A percentile compares a stretch with the other conserved stretches of the same genome.
Evolutionary conservation across 2,888 invertebrate species (phyloP).

Genomic region (Leucophora obtusa): DNA sequence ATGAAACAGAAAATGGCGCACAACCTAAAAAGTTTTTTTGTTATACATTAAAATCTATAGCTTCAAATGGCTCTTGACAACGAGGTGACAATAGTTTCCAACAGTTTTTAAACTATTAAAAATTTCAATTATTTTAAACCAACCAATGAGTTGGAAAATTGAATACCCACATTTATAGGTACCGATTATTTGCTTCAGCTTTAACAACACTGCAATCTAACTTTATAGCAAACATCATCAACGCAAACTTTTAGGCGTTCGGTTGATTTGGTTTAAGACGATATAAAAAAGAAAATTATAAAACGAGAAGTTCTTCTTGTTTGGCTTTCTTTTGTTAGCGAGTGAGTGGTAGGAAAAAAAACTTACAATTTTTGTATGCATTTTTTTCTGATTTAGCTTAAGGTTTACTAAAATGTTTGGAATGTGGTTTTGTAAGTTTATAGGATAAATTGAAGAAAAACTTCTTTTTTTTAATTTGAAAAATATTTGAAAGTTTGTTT

Average conservation of each 20-base stretch:
- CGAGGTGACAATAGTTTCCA: too few species aligned
- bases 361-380: background rate
- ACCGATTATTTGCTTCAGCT: background rate
- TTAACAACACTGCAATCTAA: background rate
- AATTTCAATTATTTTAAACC: too few species aligned
- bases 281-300: conserved; percentile 13
- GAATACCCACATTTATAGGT: background rate
- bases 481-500: conserved; percentile 44
- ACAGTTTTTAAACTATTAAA: too few species aligned
- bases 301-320: conserved; percentile 31
- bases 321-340: conserved; percentile 41
- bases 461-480: conserved; percentile 14
- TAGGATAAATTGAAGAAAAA: conserved; percentile 22
- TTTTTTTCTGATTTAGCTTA: conserved; percentile 20
- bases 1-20: too few species aligned
- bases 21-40: too few species aligned
- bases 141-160: too few species aligned
- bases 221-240: background rate
- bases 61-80: too few species aligned
- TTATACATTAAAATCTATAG: too few species aligned
- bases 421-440: conserved; percentile 56
- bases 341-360: conserved; percentile 43
- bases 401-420: conserved; percentile 30
- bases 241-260: conserved; percentile 5
- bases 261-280: conserved; percentile 4